Conservation (phyloP, 2,113 vertebrate species). For the Pao palembangensis region DNA sequence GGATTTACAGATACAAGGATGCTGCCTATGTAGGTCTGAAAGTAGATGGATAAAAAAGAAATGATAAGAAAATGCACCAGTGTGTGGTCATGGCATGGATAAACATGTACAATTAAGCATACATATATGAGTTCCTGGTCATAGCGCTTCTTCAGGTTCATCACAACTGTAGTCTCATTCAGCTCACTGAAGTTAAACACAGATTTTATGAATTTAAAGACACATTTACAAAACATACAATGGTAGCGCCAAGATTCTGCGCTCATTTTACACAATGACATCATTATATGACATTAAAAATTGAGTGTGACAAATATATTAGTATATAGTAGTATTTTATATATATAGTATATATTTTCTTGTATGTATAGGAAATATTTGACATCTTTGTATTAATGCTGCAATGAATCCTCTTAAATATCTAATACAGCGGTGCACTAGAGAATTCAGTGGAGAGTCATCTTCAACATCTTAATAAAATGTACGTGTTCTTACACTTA, state of each 20-base stretch:
- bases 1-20: slow-evolving; percentile 94
- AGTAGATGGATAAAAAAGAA: slow-evolving; percentile 3
- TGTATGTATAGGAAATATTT: too few species aligned
- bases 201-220: slow-evolving; percentile 21
- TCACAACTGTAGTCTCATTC: slow-evolving; percentile 85
- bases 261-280: slow-evolving; percentile 22
- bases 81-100: slow-evolving; percentile 33
- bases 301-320: background rate
- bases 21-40: slow-evolving; percentile 91
- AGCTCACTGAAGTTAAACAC: slow-evolving; percentile 81
- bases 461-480: too few species aligned
- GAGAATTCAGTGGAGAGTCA: too few species aligned
- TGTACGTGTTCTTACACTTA: too few species aligned
- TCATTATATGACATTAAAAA: slow-evolving; percentile 23
- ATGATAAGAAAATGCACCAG: background rate
- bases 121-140: slow-evolving; percentile 90
- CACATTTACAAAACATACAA: slow-evolving; percentile 26
- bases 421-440: too few species aligned
- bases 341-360: background rate
- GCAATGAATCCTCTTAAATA: too few species aligned
- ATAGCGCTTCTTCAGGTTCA: slow-evolving; percentile 88
- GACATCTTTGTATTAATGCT: too few species aligned
- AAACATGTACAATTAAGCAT: slow-evolving; percentile 45
- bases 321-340: too few species aligned
- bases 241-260: slow-evolving; percentile 14